phyloP scores from a whole-genome alignment of 1,140 invertebrate species.

The Trichogramma pretiosum region DNA sequence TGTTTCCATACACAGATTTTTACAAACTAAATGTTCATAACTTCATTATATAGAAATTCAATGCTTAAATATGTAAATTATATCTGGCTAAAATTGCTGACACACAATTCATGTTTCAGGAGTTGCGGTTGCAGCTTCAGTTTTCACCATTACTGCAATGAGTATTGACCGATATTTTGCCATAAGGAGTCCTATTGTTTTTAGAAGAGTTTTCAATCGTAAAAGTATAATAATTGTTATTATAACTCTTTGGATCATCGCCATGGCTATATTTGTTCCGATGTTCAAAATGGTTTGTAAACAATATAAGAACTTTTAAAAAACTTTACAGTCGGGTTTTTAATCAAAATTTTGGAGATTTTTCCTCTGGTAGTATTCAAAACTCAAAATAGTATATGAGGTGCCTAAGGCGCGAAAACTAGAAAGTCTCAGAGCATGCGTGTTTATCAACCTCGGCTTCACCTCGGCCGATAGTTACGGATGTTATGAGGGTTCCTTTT shows the following conservation, averaged over 20 bases:
- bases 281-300: slow-evolving; percentile 48
- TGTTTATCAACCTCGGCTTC: no score
- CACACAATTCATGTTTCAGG: slow-evolving; percentile 44
- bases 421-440: no score
- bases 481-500: no score
- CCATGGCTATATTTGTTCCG: slow-evolving; percentile 58
- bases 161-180: slow-evolving; percentile 67
- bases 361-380: no score
- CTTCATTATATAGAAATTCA: no score
- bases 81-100: neutral
- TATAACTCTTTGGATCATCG: slow-evolving; percentile 54
- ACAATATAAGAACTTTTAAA: no score
- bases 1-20: neutral
- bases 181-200: slow-evolving; percentile 62
- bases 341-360: no score
- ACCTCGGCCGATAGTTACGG: no score
- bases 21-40: no score
- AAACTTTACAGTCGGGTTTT: neutral
- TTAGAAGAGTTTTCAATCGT: slow-evolving; percentile 56
- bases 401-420: no score
- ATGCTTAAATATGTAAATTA: no score
- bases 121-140: slow-evolving; percentile 64
- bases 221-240: slow-evolving; percentile 58
- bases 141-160: slow-evolving; percentile 72
- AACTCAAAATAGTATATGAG: no score